Conservation (phyloP, 35 echinoderm and acorn worm species). For the Holothuria glaberrima region DNA sequence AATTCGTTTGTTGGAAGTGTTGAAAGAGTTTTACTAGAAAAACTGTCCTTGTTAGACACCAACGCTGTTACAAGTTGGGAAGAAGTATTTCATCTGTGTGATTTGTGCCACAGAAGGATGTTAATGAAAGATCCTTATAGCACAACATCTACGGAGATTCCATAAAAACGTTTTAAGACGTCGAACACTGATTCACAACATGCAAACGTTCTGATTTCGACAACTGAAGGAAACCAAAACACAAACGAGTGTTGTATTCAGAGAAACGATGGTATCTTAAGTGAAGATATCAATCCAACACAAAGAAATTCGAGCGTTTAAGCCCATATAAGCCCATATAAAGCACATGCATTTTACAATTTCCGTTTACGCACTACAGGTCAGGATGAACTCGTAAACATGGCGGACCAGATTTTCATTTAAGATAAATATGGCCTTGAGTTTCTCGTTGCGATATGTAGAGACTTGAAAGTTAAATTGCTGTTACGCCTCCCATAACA, state of each 20-base stretch:
- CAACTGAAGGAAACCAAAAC: no score
- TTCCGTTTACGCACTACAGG: conserved; percentile 8
- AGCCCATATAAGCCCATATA: neutral
- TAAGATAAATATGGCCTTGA: conserved; percentile 44
- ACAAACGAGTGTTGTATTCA: no score
- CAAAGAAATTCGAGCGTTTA: neutral
- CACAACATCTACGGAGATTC: neutral
- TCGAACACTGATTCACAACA: no score
- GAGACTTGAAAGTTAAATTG: conserved; percentile 20
- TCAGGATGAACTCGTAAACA: neutral
- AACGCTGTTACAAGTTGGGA: neutral
- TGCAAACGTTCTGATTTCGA: no score
- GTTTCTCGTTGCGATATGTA: conserved; percentile 36
- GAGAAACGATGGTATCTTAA: no score
- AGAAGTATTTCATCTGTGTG: neutral
- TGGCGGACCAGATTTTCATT: conserved; percentile 32
- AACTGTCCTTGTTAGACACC: neutral
- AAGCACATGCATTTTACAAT: neutral
- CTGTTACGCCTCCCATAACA: conserved; percentile 6
- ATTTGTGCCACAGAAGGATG: neutral
- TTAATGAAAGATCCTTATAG: neutral
- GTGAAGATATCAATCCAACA: neutral
- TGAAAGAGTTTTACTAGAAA: neutral
- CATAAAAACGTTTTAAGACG: no score
- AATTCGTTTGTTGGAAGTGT: neutral